Evolutionary conservation across 2,113 vertebrate species (phyloP).

Genomic region (Isurus oxyrinchus): DNA sequence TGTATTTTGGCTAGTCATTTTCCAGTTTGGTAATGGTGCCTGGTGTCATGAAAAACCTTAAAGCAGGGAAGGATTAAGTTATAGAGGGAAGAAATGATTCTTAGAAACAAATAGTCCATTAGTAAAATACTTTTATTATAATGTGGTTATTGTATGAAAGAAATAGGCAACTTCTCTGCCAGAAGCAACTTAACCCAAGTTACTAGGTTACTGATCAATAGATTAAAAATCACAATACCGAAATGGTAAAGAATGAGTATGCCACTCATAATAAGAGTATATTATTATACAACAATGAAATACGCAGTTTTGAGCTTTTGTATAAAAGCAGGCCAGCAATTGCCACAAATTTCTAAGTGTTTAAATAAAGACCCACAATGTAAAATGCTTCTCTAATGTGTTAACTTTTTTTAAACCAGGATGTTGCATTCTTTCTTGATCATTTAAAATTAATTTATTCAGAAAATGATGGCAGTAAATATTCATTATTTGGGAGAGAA

Average conservation of each 20-base stretch:
- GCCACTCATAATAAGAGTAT: not conserved
- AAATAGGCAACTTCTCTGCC: not conserved
- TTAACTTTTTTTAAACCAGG: not conserved
- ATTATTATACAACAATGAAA: not conserved
- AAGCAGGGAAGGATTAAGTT: not conserved
- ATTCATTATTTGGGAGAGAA: not conserved
- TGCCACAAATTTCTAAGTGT: not conserved
- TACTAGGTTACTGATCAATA: not conserved
- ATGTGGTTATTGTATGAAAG: not conserved
- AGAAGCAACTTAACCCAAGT: not conserved
- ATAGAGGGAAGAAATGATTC: not conserved
- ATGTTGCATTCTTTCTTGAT: not conserved
- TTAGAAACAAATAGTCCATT: not conserved
- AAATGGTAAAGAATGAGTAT: not conserved
- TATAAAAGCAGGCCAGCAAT: not conserved
- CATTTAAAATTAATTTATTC: not conserved
- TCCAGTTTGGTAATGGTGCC: not conserved
- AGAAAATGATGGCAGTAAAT: not conserved
- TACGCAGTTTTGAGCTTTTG: not conserved
- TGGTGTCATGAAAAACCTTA: not conserved
- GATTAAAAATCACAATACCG: not conserved
- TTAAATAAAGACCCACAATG: not conserved
- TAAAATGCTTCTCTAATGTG: not conserved
- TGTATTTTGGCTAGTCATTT: not conserved
- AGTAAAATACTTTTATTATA: not conserved